A percentile compares a stretch with the other conserved stretches of the same genome.
These are phyloP conservation scores for Halcyon badia DNA, from an alignment of 2,797 vertebrate genomes.

Conservation along the genomic window DNA sequence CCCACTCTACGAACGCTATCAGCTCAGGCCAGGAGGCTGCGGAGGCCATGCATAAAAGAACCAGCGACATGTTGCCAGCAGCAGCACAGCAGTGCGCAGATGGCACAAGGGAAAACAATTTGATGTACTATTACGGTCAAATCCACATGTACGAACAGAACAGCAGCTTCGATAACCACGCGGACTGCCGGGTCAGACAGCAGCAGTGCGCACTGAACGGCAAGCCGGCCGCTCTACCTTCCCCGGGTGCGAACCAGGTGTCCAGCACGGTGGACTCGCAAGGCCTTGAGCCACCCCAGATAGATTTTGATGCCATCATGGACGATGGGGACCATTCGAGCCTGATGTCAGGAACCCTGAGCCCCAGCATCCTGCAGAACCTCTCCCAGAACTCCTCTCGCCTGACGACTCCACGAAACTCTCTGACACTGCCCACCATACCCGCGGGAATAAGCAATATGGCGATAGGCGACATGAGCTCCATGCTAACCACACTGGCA, in stretches of 20 bases:
- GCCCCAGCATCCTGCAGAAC: conserved; percentile 94
- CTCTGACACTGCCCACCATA: conserved; percentile 91
- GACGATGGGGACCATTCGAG: conserved; percentile 98
- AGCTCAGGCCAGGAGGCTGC: conserved; percentile 78
- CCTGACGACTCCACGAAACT: conserved; percentile 97
- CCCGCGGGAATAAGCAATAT: conserved; percentile 96
- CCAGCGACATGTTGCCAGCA: conserved; percentile 29
- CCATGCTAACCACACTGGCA: conserved; percentile 95
- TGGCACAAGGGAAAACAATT: conserved; percentile 75
- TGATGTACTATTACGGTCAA: conserved; percentile 90
- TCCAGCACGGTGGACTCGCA: conserved; percentile 94
- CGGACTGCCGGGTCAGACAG: conserved; percentile 76
- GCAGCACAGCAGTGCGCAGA: conserved; percentile 69
- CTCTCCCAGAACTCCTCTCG: conserved; percentile 97
- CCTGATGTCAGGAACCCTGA: conserved; percentile 94
- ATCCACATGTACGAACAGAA: conserved; percentile 91
- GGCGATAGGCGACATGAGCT: conserved; percentile 99
- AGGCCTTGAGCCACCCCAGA: conserved; percentile 88
- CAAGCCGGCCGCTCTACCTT: conserved; percentile 85
- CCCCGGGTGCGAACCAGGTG: conserved; percentile 93
- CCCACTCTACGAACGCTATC: conserved; percentile 73
- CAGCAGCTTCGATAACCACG: conserved; percentile 77
- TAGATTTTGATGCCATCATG: conserved; percentile 97
- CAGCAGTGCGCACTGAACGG: conserved; percentile 65
- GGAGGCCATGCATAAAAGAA: conserved; percentile 87